A percentile compares a stretch with the other conserved stretches of the same genome.
Evolutionary conservation across 1,140 invertebrate species (phyloP).

Genomic region (Drosophila nannoptera): DNA sequence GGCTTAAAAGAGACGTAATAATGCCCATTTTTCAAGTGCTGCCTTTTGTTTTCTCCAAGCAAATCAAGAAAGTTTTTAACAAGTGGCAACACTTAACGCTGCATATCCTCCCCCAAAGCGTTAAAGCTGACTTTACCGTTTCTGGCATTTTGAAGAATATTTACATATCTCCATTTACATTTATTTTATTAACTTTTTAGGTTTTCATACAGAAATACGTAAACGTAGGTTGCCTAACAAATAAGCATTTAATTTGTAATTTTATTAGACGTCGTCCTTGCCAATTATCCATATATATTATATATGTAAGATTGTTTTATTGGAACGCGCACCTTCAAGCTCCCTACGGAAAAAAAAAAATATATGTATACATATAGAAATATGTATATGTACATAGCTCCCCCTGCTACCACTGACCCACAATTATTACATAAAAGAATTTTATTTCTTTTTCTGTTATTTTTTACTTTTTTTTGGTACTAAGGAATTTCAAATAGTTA

Average conservation of each 20-base stretch:
- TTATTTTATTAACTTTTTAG: conserved; percentile 55
- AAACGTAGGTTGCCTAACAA: conserved; percentile 43
- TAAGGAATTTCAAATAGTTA: conserved; percentile 67
- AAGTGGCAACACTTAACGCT: no score
- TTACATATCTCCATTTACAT: conserved; percentile 58
- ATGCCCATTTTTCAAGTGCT: no score
- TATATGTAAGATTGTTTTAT: conserved; percentile 8
- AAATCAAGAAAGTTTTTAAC: no score
- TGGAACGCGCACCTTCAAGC: conserved; percentile 6
- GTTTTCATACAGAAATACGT: conserved; percentile 52
- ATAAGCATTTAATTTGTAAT: conserved; percentile 8
- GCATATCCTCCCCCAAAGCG: no score
- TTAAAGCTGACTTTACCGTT: background rate
- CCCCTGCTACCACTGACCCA: conserved; percentile 4
- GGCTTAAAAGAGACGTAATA: no score
- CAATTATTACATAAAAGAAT: conserved; percentile 30
- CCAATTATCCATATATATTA: conserved; percentile 12
- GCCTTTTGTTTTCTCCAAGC: no score
- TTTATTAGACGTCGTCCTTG: background rate
- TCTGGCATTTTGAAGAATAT: conserved; percentile 45
- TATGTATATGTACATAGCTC: conserved; percentile 6
- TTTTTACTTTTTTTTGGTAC: conserved; percentile 52
- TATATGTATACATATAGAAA: conserved; percentile 2
- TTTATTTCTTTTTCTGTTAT: conserved; percentile 5
- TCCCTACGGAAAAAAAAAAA: conserved; percentile 9